Evolutionary conservation across 1,140 invertebrate species (phyloP), one percentile per base, ranked within the genome.

Genomic region (Platyscapa corneri): DNA sequence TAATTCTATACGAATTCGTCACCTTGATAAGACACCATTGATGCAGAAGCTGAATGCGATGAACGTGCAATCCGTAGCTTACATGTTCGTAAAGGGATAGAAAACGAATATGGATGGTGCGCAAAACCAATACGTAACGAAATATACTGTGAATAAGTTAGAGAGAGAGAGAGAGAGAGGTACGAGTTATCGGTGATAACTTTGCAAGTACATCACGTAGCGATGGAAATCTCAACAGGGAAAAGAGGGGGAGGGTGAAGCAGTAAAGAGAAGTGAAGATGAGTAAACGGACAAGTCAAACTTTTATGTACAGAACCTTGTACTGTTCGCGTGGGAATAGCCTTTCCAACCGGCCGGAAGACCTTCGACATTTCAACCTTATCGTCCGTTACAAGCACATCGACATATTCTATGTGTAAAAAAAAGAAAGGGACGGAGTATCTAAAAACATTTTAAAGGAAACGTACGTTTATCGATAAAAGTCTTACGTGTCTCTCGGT

Each of bases 181-280:
- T 49, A 23, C 78, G 32, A 46, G 42, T 81, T 86, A 39, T 37
- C 32, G 80, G 46, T 42, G 37, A 27, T 46, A 65, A 27, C 74
- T 84, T 87, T 82, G 87, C 76, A 90, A 78, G 74, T 88, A 53
- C 82, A 87, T 88, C 90, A 90, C 90, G 90, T 89, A 88, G 53
- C 53, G 77, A 74, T 53, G 65, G 75, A 88, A 90, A 90, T 90
- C 89, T 89, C 88, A 89, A 88, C 88, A 88, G 87, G 81, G 86
- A 83, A 84, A 60, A 74, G 32, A 16, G 46, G 60, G 18, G n/a
- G 37, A 20, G 20, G 34, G 34, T 23, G 85, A 37, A n/a, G 42
- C 12, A 46, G 42, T 46, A 46, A 46, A 46, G 42, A 8, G 27
- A 77, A 18, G n/a, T n/a, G 76, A 18, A 72, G 16, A 30, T 0